Evolutionary conservation across 2,797 vertebrate species (phyloP).

Genomic region (Lagodon rhomboides): DNA sequence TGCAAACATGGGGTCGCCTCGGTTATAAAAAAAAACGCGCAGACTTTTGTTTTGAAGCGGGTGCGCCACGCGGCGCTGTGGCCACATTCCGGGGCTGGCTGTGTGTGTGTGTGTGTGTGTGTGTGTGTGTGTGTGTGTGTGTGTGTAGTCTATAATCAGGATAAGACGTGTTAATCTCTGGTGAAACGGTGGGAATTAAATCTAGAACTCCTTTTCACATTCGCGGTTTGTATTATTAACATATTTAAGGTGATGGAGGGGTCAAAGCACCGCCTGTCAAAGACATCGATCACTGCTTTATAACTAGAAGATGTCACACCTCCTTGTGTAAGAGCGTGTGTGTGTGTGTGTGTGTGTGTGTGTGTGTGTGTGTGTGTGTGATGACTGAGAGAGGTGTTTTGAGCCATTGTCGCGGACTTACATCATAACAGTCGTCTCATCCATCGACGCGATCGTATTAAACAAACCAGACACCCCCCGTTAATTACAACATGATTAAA

Average conservation of each 20-base stretch:
- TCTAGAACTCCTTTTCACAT: background rate
- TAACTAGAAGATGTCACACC: constrained; percentile 37
- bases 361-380: constrained; percentile 5
- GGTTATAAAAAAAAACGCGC: background rate
- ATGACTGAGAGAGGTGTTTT: background rate
- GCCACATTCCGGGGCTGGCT: constrained; percentile 19
- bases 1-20: constrained; percentile 29
- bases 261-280: constrained; percentile 27
- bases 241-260: constrained; percentile 21
- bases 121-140: background rate
- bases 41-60: constrained; percentile 26
- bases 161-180: constrained; percentile 18
- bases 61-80: constrained; percentile 19
- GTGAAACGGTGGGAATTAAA: constrained; percentile 1
- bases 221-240: constrained; percentile 19
- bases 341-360: constrained; percentile 2
- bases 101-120: background rate
- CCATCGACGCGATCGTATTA: constrained; percentile 87
- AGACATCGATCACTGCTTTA: constrained; percentile 33
- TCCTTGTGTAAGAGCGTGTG: constrained; percentile 3
- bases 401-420: constrained; percentile 60
- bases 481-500: constrained; percentile 96
- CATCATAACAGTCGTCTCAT: constrained; percentile 87
- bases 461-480: constrained; percentile 91
- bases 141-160: constrained; percentile 35